A percentile compares a stretch with the other conserved stretches of the same genome.
Conservation (phyloP, 1,140 invertebrate species). For the Melipona quadrifasciata region DNA sequence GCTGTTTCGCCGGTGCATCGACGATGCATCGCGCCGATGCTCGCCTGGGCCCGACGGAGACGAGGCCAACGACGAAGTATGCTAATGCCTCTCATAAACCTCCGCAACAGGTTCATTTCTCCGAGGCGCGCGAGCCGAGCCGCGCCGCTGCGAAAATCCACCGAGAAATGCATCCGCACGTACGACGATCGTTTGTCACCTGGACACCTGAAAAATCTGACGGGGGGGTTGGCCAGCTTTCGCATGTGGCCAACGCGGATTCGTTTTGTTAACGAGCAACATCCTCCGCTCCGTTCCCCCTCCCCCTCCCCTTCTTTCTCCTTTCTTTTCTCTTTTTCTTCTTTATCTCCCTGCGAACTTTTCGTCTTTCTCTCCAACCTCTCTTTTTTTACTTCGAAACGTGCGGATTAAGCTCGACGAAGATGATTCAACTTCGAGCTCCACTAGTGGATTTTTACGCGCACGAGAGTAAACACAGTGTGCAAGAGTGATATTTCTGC, state of each 20-base stretch:
- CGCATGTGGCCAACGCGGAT: constrained; percentile 42
- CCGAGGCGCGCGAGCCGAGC: constrained; percentile 34
- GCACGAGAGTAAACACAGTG: too few relatives aligned
- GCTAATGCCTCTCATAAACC: constrained; percentile 78
- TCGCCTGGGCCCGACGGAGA: constrained; percentile 13
- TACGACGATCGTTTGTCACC: constrained; percentile 70
- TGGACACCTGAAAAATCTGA: constrained; percentile 71
- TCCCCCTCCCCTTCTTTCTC: not conserved
- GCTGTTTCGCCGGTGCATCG: constrained; percentile 52
- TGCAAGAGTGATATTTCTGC: too few relatives aligned
- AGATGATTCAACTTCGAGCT: not conserved
- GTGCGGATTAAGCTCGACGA: not conserved
- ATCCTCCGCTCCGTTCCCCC: constrained; percentile 6
- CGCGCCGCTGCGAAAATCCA: constrained; percentile 69
- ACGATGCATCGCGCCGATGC: constrained; percentile 44
- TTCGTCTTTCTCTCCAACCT: not conserved
- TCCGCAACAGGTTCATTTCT: constrained; percentile 79
- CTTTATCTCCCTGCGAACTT: not conserved
- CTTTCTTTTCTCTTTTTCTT: not conserved
- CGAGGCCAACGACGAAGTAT: constrained; percentile 70
- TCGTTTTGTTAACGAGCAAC: constrained; percentile 62
- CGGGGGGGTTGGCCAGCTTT: constrained; percentile 51
- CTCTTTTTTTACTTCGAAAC: not conserved
- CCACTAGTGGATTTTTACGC: too few relatives aligned
- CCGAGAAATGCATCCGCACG: constrained; percentile 70